A percentile compares a stretch with the other conserved stretches of the same genome.
These are phyloP conservation scores for Morpho deidamia DNA, from an alignment of 2,888 invertebrate species.

Conservation along the genomic window DNA sequence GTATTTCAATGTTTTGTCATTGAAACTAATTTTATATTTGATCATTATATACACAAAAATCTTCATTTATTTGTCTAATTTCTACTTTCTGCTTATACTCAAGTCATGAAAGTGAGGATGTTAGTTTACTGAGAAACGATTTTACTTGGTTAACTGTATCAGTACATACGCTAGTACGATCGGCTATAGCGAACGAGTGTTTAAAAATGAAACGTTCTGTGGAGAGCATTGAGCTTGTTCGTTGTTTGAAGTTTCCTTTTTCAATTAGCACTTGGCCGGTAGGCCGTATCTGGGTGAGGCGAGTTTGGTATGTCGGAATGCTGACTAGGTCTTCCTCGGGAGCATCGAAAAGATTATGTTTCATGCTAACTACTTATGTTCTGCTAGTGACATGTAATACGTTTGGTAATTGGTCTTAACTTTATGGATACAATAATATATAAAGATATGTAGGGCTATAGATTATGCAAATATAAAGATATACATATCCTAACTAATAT, in stretches of 20 bases:
- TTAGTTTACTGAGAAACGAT: conserved; percentile 7
- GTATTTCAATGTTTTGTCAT: no score
- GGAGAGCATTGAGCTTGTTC: conserved; percentile 74
- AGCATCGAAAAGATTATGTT: conserved; percentile 30
- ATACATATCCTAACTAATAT: no score
- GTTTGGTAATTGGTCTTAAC: neutral
- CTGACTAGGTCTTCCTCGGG: conserved; percentile 40
- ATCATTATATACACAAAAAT: no score
- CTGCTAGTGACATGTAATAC: neutral
- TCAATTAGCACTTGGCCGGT: conserved; percentile 76
- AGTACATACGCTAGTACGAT: conserved; percentile 32
- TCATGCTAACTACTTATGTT: conserved; percentile 1
- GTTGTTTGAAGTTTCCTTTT: conserved; percentile 78
- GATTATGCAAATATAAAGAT: no score
- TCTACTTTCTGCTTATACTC: neutral
- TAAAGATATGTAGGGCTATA: no score
- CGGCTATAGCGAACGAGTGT: conserved; percentile 68
- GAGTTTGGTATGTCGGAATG: conserved; percentile 37
- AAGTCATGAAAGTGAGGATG: conserved; percentile 5
- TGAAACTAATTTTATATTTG: no score
- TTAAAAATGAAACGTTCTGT: conserved; percentile 77
- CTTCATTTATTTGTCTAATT: neutral
- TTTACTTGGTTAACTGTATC: conserved; percentile 12
- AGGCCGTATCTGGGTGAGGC: conserved; percentile 76
- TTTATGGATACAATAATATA: no score